These are phyloP conservation scores for Steromphala cineraria DNA, from an alignment of 2,888 invertebrate genomes.

Conservation along the genomic window DNA sequence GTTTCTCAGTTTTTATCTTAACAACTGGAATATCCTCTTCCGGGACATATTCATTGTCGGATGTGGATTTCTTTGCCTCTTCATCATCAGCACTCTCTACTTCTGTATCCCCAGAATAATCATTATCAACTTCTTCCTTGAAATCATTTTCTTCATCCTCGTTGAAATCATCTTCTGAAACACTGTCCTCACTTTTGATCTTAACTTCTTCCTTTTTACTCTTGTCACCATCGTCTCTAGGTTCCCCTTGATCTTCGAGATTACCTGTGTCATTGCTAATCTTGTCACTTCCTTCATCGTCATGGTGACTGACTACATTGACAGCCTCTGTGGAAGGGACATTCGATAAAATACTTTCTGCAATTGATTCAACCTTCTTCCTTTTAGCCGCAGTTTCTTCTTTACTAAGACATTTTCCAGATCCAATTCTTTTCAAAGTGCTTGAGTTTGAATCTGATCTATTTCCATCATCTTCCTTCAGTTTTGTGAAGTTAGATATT, in stretches of 20 bases:
- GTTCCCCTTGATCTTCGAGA: not conserved
- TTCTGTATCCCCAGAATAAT: not conserved
- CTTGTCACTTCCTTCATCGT: not conserved
- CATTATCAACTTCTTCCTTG: slow-evolving; percentile 5
- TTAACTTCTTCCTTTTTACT: not conserved
- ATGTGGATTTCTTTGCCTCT: not conserved
- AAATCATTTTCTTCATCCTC: slow-evolving; percentile 11
- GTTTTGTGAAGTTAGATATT: not conserved
- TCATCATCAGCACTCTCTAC: slow-evolving; percentile 1
- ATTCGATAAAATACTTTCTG: not conserved
- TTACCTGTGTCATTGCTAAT: not conserved
- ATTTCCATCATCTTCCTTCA: not conserved
- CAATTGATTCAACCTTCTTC: slow-evolving; percentile 6
- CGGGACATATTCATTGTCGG: not conserved
- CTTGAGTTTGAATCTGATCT: not conserved
- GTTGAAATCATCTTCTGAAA: not conserved
- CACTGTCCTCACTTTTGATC: not conserved
- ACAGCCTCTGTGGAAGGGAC: not conserved
- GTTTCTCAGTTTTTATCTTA: not conserved
- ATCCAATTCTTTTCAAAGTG: not conserved
- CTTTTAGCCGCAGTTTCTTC: slow-evolving; percentile 8
- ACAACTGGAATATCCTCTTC: not conserved
- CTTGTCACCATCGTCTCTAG: not conserved
- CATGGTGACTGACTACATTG: not conserved
- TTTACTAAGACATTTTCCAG: not conserved